A percentile compares a stretch with the other conserved stretches of the same genome.
Evolutionary conservation across 2,888 invertebrate genomes (phyloP).

Genomic region (Tipula confusa): DNA sequence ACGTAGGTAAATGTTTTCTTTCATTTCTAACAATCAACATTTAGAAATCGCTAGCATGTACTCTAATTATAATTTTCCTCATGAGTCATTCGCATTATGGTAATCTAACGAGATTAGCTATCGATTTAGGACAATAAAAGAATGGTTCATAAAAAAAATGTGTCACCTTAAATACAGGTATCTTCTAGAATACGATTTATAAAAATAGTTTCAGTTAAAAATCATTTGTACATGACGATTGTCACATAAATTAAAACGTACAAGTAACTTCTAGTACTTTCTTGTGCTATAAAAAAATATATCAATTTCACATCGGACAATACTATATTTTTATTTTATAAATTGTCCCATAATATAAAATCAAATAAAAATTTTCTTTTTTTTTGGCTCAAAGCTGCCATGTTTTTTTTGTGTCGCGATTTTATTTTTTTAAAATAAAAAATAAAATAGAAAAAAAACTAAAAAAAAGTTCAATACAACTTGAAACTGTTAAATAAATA

Average conservation of each 20-base stretch:
- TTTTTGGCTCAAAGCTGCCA: slow-evolving; percentile 55
- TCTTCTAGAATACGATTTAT: background rate
- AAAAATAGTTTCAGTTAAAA: background rate
- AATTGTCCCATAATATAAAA: background rate
- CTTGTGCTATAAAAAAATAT: background rate
- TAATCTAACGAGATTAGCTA: no score
- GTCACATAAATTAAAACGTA: background rate
- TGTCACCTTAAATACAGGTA: background rate
- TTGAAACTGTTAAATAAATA: slow-evolving; percentile 20
- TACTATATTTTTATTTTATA: background rate
- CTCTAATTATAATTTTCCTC: no score
- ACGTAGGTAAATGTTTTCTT: no score
- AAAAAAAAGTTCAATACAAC: background rate
- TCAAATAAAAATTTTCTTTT: background rate
- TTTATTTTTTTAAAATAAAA: slow-evolving; percentile 20
- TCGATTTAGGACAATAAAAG: background rate
- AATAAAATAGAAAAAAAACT: background rate
- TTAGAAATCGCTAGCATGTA: no score
- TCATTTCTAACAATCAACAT: no score
- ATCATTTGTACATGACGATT: background rate
- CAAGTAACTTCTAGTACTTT: background rate
- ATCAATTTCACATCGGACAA: background rate
- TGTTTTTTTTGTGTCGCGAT: slow-evolving; percentile 60
- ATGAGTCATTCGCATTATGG: no score
- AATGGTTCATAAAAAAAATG: background rate